Evolutionary conservation across 2,113 vertebrate species (phyloP).

Genomic region (Axis porcinus): DNA sequence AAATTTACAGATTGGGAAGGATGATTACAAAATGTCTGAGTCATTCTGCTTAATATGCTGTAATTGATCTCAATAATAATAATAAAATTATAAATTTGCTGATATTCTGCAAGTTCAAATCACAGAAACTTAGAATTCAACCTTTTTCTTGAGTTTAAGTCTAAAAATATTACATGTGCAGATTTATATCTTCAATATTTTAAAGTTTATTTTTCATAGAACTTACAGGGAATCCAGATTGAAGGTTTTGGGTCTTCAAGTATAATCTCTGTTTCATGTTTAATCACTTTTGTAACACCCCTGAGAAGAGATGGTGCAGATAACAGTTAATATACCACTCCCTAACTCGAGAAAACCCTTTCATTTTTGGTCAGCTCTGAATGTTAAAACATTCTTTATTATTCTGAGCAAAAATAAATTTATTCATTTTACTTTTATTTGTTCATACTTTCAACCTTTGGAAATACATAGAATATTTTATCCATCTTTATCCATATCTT

Average conservation of each 20-base stretch:
- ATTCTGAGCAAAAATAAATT: not conserved
- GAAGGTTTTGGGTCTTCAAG: not conserved
- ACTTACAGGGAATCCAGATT: not conserved
- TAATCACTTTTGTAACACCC: not conserved
- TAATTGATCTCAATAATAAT: not conserved
- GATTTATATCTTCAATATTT: not conserved
- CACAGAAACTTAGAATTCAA: not conserved
- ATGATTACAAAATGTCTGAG: not conserved
- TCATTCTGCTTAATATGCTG: not conserved
- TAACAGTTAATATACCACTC: not conserved
- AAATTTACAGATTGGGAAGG: not conserved
- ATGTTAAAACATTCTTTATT: not conserved
- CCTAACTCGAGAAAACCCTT: not conserved
- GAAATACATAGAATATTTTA: not conserved
- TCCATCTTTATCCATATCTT: not conserved
- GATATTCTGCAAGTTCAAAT: not conserved
- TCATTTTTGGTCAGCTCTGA: not conserved
- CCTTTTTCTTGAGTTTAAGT: not conserved
- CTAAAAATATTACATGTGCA: not conserved
- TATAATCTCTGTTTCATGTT: not conserved
- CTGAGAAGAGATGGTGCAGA: not conserved
- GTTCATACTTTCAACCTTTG: not conserved
- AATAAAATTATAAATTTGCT: not conserved
- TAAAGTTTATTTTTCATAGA: not conserved
- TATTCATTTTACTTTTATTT: not conserved